phyloP scores from a whole-genome alignment of 2,113 vertebrate genomes.

The Tursiops truncatus region DNA sequence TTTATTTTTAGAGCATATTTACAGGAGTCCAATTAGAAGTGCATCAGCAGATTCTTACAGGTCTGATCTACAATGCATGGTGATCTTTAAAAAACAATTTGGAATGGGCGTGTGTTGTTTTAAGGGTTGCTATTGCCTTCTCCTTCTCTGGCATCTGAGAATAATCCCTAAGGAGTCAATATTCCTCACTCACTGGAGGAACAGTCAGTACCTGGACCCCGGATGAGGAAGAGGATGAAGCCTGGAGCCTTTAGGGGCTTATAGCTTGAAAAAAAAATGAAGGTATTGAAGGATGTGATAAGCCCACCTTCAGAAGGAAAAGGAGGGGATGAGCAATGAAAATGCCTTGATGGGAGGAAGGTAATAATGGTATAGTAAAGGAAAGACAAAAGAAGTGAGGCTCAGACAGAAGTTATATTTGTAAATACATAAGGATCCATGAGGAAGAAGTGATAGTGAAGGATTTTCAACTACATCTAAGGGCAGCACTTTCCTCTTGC shows the following conservation, averaged over 20 bases:
- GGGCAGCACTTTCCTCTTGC: not conserved
- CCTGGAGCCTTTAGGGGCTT: not conserved
- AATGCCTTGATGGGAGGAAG: not conserved
- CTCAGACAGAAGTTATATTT: not conserved
- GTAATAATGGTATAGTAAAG: not conserved
- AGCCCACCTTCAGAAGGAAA: not conserved
- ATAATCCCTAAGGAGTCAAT: not conserved
- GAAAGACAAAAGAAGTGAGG: not conserved
- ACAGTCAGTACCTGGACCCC: not conserved
- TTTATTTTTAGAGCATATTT: conserved; percentile 50
- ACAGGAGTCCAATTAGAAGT: not conserved
- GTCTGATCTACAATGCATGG: not conserved
- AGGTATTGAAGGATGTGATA: not conserved
- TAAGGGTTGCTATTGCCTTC: not conserved
- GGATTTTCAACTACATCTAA: not conserved
- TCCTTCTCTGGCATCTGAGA: not conserved
- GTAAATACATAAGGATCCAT: not conserved
- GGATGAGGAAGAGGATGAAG: not conserved
- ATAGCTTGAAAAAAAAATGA: not conserved
- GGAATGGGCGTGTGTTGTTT: not conserved
- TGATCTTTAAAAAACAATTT: not conserved
- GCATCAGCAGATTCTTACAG: not conserved
- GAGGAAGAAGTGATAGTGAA: not conserved
- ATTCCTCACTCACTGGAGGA: not conserved
- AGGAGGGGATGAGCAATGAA: not conserved